These are phyloP conservation scores for Puma concolor DNA, from an alignment of 2,113 vertebrate species.

Conservation along the genomic window DNA sequence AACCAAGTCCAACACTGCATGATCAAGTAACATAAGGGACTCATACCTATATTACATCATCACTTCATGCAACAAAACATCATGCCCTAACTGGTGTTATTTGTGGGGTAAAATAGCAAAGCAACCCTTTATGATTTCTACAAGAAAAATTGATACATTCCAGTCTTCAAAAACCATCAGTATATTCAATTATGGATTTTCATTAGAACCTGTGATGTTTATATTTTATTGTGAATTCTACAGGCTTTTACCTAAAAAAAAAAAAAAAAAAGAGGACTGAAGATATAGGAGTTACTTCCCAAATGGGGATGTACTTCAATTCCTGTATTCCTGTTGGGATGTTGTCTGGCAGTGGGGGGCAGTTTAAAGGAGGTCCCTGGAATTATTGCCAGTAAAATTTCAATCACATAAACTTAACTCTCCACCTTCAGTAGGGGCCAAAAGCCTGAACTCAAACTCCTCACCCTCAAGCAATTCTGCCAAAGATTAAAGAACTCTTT, in stretches of 20 bases:
- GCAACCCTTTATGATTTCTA: neutral
- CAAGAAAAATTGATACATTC: neutral
- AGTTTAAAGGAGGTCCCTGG: neutral
- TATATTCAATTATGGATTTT: neutral
- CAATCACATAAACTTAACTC: neutral
- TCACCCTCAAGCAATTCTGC: neutral
- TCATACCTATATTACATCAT: neutral
- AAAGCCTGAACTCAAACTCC: neutral
- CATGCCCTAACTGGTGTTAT: neutral
- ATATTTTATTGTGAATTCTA: neutral
- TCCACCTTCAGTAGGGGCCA: neutral
- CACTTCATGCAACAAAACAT: neutral
- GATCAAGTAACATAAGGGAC: neutral
- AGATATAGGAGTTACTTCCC: neutral
- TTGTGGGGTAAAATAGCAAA: neutral
- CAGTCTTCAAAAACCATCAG: neutral
- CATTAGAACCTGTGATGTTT: neutral
- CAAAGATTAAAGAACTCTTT: neutral
- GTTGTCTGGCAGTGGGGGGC: no score
- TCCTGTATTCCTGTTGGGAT: neutral
- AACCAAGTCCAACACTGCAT: neutral
- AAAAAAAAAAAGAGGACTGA: neutral
- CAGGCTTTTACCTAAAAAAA: no score
- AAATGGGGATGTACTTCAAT: neutral
- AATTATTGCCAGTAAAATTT: constrained; percentile 19